A percentile compares a stretch with the other conserved stretches of the same genome.
Evolutionary conservation across 2,888 invertebrate species (phyloP).

Genomic region (Ophonus ardosiacus): DNA sequence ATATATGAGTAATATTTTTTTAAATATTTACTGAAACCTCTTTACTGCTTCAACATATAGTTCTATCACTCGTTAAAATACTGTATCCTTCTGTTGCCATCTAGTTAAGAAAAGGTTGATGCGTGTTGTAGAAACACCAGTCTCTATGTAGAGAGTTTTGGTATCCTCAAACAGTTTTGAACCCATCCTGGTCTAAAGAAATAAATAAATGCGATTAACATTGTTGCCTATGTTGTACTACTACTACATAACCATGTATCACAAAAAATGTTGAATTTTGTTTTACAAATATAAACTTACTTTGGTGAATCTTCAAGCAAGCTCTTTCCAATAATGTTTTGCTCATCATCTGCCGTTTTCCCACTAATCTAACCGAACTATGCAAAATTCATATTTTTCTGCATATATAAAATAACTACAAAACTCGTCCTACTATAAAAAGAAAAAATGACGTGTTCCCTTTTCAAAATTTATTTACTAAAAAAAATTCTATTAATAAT

Average conservation of each 20-base stretch:
- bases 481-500: no score
- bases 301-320: conserved; percentile 74
- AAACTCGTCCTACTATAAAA: no score
- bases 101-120: conserved; percentile 84
- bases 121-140: conserved; percentile 87
- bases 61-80: conserved; percentile 81
- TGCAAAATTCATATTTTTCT: no score
- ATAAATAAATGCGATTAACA: conserved; percentile 63
- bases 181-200: conserved; percentile 79
- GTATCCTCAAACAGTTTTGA: conserved; percentile 82
- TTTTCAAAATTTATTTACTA: no score
- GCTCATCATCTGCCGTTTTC: not conserved
- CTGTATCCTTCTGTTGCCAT: conserved; percentile 82
- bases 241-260: conserved; percentile 62
- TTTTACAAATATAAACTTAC: conserved; percentile 67
- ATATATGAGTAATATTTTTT: no score
- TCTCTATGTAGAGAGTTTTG: conserved; percentile 83
- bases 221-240: conserved; percentile 18
- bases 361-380: not conserved
- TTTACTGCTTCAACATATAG: conserved; percentile 78
- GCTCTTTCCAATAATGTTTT: conserved; percentile 70
- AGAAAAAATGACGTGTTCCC: no score
- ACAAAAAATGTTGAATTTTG: not conserved
- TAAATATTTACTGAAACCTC: conserved; percentile 79
- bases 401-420: no score